A percentile compares a stretch with the other conserved stretches of the same genome.
Evolutionary conservation across 2,888 invertebrate genomes (phyloP).

Genomic region (Tetranychus piercei): DNA sequence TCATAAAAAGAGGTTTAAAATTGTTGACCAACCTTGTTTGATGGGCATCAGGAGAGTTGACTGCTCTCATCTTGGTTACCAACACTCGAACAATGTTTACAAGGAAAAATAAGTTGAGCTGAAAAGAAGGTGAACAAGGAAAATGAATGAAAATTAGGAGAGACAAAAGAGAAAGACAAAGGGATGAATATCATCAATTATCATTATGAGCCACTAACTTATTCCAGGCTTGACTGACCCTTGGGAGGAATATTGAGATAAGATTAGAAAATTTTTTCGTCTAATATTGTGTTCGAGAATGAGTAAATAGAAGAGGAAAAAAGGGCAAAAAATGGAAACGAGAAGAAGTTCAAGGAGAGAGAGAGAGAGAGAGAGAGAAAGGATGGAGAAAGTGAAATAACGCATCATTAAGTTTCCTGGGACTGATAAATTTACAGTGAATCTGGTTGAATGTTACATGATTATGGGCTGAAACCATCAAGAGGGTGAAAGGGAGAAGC

Average conservation of each 20-base stretch:
- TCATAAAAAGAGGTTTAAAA: background rate
- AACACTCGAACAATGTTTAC: slow-evolving; percentile 76
- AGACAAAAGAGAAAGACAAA: background rate
- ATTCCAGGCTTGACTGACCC: background rate
- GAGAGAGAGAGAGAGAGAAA: too few species aligned
- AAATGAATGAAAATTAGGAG: background rate
- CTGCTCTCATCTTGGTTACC: slow-evolving; percentile 57
- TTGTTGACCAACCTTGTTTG: slow-evolving; percentile 26
- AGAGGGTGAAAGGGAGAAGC: background rate
- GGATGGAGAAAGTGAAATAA: background rate
- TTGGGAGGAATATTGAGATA: slow-evolving; percentile 1
- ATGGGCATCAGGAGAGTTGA: slow-evolving; percentile 29
- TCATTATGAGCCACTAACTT: background rate
- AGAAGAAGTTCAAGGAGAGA: too few species aligned
- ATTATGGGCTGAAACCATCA: background rate
- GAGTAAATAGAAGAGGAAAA: too few species aligned
- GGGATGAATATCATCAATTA: background rate
- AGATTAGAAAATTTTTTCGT: too few species aligned
- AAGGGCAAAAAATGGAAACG: background rate
- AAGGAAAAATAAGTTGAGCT: slow-evolving; percentile 59
- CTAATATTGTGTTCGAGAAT: too few species aligned
- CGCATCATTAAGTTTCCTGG: background rate
- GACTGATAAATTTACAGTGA: background rate
- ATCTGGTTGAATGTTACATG: background rate
- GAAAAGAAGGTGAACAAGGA: slow-evolving; percentile 5